phyloP scores from a whole-genome alignment of 1,140 invertebrate species.

The Drosophila rhopaloa region DNA sequence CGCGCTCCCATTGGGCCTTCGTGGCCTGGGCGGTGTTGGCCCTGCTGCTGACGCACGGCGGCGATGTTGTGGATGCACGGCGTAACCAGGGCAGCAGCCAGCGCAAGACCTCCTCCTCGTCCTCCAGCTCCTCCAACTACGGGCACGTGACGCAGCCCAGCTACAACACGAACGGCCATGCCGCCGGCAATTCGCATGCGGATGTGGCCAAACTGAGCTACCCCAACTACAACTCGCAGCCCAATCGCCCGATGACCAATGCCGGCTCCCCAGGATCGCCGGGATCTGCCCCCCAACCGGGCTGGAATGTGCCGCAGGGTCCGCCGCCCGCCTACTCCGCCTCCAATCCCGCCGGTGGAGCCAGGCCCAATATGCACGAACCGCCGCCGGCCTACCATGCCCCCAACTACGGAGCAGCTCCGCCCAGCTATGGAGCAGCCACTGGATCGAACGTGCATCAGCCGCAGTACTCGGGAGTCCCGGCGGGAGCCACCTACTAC shows the following conservation, averaged over 20 bases:
- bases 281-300: slow-evolving; percentile 29
- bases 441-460: slow-evolving; percentile 54
- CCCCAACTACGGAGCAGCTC: slow-evolving; percentile 64
- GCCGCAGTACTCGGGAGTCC: slow-evolving; percentile 53
- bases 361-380: slow-evolving; percentile 71
- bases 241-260: slow-evolving; percentile 58
- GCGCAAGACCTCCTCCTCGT: slow-evolving; percentile 54
- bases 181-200: slow-evolving; percentile 65
- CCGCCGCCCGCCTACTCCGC: slow-evolving; percentile 76
- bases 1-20: slow-evolving; percentile 36
- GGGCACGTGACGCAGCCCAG: slow-evolving; percentile 74
- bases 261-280: not conserved
- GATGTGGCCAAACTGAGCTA: slow-evolving; percentile 79
- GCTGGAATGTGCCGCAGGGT: slow-evolving; percentile 81
- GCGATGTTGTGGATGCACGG: slow-evolving; percentile 63
- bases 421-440: slow-evolving; percentile 56
- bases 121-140: slow-evolving; percentile 73
- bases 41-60: slow-evolving; percentile 56
- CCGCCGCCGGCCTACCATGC: slow-evolving; percentile 69
- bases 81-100: slow-evolving; percentile 67
- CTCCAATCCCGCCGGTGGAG: slow-evolving; percentile 64
- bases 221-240: slow-evolving; percentile 77
- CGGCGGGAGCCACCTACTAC: slow-evolving; percentile 70
- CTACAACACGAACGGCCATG: slow-evolving; percentile 52
- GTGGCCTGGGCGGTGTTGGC: slow-evolving; percentile 48